Evolutionary conservation across 2,888 invertebrate genomes (phyloP), one percentile per base, ranked within the genome.

Genomic region (Polietes domitor): DNA sequence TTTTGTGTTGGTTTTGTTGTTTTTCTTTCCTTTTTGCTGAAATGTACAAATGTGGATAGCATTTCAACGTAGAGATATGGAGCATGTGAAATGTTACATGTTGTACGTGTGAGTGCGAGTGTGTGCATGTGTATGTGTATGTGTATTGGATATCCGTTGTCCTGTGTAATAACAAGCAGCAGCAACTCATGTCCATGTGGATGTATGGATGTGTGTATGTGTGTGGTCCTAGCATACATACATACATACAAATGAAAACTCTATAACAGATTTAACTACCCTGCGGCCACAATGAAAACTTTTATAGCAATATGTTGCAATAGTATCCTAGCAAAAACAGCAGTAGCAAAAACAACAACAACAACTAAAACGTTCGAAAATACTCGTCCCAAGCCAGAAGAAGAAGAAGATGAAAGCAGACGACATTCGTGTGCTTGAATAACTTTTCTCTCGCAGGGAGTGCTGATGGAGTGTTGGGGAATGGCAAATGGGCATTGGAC

Each of bases 231-330:
- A 58, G 24, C 73, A 58, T 41, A 65, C 24, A 50, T 50, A 63
- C 73, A 58, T 41, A 65, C 24, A 50, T 50, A 63, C 65, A 76
- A 68, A 50, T 76, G 76, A 73, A 79, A 82, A 80, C 77, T 82
- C 82, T 82, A 82, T 80, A 85, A 70, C 77, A 82, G 82, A 82
- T 82, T 82, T 85, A 80, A 85, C 82, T 86, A 81, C 78, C 86
- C 86, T 85, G 85, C 78, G 85, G 86, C 86, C 82, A 82, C 85
- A 85, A 82, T 86, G 84, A 77, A 84, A 86, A 85, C 80, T 80
- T 86, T 84, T 80, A 70, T 82, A 81, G 83, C 85, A 85, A 85
- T 85, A 85, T 85, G 85, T 85, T 85, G 85, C 85, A 85, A 85
- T 81, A 81, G 78, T 84, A 81, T 84, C 84, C 84, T 63, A 84